A percentile compares a stretch with the other conserved stretches of the same genome.
These are phyloP conservation scores for Myotis planiceps DNA, from an alignment of 2,797 vertebrate species.

Conservation along the genomic window DNA sequence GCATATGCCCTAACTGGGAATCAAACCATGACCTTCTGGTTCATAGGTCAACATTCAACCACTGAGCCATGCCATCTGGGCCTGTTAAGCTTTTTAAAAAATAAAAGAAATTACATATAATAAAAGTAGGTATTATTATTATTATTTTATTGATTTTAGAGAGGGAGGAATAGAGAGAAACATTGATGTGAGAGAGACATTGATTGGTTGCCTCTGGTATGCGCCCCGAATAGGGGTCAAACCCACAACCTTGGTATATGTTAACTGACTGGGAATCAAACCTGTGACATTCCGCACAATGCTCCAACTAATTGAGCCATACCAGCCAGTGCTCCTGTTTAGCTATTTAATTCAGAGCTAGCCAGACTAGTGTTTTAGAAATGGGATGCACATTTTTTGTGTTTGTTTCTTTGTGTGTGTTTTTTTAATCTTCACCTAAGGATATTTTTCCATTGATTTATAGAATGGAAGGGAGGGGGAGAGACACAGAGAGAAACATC, in stretches of 20 bases:
- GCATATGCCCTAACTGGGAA: too few species aligned
- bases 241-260: not conserved
- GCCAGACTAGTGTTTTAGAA: not conserved
- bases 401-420: too few species aligned
- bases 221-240: not conserved
- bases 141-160: not conserved
- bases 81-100: not conserved
- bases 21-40: too few species aligned
- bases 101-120: too few species aligned
- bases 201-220: not conserved
- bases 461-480: too few species aligned
- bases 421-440: too few species aligned
- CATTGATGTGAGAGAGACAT: not conserved
- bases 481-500: too few species aligned
- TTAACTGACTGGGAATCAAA: not conserved
- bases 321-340: not conserved
- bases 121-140: too few species aligned
- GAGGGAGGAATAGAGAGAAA: not conserved
- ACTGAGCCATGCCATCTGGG: too few species aligned
- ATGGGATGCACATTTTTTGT: not conserved
- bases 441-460: too few species aligned
- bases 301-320: not conserved
- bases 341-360: conserved; percentile 30
- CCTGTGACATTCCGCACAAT: not conserved
- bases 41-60: too few species aligned